Evolutionary conservation across 2,888 invertebrate genomes (phyloP).

Genomic region (Belgica antarctica): DNA sequence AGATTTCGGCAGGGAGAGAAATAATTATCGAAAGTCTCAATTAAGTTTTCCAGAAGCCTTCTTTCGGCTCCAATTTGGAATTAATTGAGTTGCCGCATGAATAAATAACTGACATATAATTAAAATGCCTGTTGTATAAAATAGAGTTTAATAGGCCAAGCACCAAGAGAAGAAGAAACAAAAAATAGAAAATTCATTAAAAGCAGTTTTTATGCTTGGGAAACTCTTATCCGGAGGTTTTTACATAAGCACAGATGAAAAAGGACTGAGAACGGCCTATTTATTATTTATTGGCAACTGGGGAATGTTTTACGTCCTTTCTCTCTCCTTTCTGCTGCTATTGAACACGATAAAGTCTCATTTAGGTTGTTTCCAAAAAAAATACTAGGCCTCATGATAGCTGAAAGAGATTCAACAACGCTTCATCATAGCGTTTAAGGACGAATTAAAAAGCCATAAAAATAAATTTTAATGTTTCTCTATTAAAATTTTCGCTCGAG

Average conservation of each 20-base stretch:
- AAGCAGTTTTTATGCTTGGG: background rate
- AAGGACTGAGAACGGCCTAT: background rate
- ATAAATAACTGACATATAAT: constrained; percentile 40
- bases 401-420: background rate
- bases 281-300: constrained; percentile 41
- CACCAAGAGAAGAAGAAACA: background rate
- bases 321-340: too few species aligned
- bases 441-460: constrained; percentile 43
- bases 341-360: background rate
- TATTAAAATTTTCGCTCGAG: background rate
- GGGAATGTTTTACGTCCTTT: constrained; percentile 36
- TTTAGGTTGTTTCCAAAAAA: background rate
- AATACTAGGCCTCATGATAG: background rate
- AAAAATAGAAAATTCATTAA: background rate
- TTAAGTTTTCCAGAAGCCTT: constrained; percentile 15
- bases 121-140: constrained; percentile 33
- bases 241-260: too few species aligned
- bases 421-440: constrained; percentile 25
- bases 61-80: constrained; percentile 24
- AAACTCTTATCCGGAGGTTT: too few species aligned
- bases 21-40: constrained; percentile 33
- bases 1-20: too few species aligned
- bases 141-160: background rate
- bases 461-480: constrained; percentile 31
- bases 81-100: constrained; percentile 42